Base-by-base conservation (phyloP, 1,140 invertebrate genomes). In the Atta texana region DNA sequence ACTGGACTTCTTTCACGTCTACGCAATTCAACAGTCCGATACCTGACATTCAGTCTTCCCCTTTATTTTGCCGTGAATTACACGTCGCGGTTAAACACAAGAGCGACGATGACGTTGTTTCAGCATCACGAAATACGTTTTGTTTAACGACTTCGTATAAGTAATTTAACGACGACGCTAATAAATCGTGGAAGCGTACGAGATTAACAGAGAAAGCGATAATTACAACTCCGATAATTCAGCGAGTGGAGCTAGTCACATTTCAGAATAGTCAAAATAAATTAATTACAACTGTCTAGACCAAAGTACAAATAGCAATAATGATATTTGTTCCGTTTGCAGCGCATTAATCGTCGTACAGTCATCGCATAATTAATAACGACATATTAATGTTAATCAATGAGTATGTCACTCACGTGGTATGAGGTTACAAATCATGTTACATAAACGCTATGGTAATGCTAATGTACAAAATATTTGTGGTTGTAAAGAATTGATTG, bases 221-320 rank as follows among this genome's bases (percentile, higher is more conserved):
- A 84, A 74, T 74, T 84, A 61, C 61, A 75, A 84, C 69, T 75
- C 24, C 80, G 80, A 84, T 84, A 75, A 84, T 84, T 84, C 69
- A 84, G 18, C 55, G 55, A 69, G 24, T 61, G 80, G 39, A 84
- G 69, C 57, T 75, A 75, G 80, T 84, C 80, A 21, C 57, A 31
- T 75, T 84, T 75, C 80, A 84, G 80, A 84, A 84, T 74, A 84
- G 69, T 84, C 69, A 51, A 84, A 84, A 84, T 84, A 84, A 84
- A 84, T 84, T 84, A 84, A 84, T 84, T 84, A 75, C 69, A 74
- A 57, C 69, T 71, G 80, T 74, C 69, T 84, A 84, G 80, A 64
- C 69, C 80, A 61, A 84, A 74, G 69, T 84, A 75, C 80, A 84
- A 84, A 84, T 28, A 75, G 69, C 80, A 84, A 84, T 84, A 84